Conservation (phyloP, 2,797 vertebrate species). For the Nannoperca obscura region DNA sequence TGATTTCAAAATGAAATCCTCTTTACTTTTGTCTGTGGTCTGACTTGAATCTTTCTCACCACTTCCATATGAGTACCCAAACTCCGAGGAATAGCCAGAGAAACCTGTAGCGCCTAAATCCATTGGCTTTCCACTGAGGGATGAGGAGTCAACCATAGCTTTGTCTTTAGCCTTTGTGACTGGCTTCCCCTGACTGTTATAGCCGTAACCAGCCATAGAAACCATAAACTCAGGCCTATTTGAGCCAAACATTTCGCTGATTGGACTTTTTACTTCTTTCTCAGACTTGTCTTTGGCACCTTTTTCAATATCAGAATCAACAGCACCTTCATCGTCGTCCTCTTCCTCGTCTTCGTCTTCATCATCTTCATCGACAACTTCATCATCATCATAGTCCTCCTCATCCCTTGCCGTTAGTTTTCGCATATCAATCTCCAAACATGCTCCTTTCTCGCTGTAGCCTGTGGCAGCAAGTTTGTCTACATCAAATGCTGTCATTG, state of each 20-base stretch:
- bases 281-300: conserved; percentile 92
- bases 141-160: conserved; percentile 48
- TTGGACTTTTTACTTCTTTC: conserved; percentile 85
- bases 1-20: conserved; percentile 70
- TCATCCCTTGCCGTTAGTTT: conserved; percentile 83
- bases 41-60: conserved; percentile 73
- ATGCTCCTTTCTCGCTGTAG: conserved; percentile 78
- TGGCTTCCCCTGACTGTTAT: conserved; percentile 71
- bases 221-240: conserved; percentile 73
- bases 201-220: conserved; percentile 79
- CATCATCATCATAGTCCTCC: conserved; percentile 85
- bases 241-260: conserved; percentile 64
- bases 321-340: conserved; percentile 80
- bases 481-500: conserved; percentile 13
- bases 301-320: conserved; percentile 92
- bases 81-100: conserved; percentile 73
- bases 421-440: conserved; percentile 80
- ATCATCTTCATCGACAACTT: conserved; percentile 76
- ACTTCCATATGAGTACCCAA: conserved; percentile 73
- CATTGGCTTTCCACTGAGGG: conserved; percentile 54
- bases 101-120: conserved; percentile 64
- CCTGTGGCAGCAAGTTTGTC: conserved; percentile 43
- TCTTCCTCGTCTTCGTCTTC: conserved; percentile 82
- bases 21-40: conserved; percentile 59
- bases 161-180: conserved; percentile 55